These are phyloP conservation scores for Noctuana brunneofusca DNA, from an alignment of 2,888 invertebrate species.

Conservation along the genomic window DNA sequence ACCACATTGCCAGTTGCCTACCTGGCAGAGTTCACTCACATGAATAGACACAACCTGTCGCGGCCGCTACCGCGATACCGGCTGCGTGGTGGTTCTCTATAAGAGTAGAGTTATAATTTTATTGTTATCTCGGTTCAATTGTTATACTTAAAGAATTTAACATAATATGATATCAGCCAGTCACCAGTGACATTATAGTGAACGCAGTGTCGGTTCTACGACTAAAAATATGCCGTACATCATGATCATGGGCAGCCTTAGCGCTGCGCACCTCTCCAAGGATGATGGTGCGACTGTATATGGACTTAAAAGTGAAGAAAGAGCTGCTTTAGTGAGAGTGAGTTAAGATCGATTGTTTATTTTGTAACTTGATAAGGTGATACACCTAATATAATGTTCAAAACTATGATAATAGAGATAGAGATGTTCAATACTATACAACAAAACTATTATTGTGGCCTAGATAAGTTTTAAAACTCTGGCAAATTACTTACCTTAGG, in stretches of 20 bases:
- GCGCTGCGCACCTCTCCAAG: constrained; percentile 70
- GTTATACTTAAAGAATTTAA: constrained; percentile 4
- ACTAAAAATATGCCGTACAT: constrained; percentile 72
- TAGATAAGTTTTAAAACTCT: no score
- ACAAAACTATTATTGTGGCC: no score
- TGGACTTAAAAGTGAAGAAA: constrained; percentile 76
- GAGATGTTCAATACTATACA: no score
- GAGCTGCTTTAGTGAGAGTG: constrained; percentile 55
- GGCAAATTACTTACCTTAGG: no score
- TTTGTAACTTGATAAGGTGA: no score
- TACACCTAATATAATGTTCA: no score
- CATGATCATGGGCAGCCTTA: constrained; percentile 78
- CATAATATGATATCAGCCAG: constrained; percentile 54
- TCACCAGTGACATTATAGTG: constrained; percentile 50
- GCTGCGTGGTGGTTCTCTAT: neutral
- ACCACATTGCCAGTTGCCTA: constrained; percentile 46
- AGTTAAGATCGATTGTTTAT: constrained; percentile 15
- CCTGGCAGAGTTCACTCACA: constrained; percentile 68
- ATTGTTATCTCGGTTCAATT: constrained; percentile 3
- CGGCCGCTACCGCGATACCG: constrained; percentile 39
- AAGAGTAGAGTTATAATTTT: neutral
- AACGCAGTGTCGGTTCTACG: constrained; percentile 25
- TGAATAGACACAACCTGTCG: constrained; percentile 54
- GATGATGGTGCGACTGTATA: constrained; percentile 77
- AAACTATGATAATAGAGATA: no score